Base-by-base conservation (phyloP, 2,113 vertebrate species). In the Plotosus lineatus region DNA sequence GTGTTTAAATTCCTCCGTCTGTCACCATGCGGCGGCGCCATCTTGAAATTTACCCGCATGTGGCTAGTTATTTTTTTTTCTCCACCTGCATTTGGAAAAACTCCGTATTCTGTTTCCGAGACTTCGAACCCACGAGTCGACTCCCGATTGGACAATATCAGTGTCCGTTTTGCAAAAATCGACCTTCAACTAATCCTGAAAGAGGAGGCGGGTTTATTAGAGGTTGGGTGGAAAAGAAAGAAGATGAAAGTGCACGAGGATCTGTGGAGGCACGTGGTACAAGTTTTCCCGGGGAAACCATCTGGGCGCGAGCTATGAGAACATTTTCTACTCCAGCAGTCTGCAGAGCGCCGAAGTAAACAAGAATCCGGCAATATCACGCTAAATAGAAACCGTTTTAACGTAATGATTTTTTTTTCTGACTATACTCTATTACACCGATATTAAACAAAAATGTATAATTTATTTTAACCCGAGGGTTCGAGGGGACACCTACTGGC, bases 11-110 rank as follows among this genome's bases (percentile, higher is more conserved):
- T 21, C 60, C 51, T 83, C 77, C 87, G 88, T 84, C 79, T 51
- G 21, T 85, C 63, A 51, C 81, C 89, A 89, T 89, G 89, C 90
- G 84, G 91, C 89, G 88, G 82, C 91, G 92, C 93, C 93, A 94
- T 94, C 89, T 94, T 94, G 88, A 87, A 51, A 53, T 31, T 82
- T 86, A 83, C 86, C 19, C 65, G 89, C 55, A 40, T 77, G 75
- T n/a, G 17, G 14, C 5, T 8, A 31, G n/a, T 33, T 31, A 11
- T 58, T 21, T 38, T 33, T 50, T 50, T 63, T 65, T 46, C 42
- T 36, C 58, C 14, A 90, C 91, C 88, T 87, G 90, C 88, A 50
- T 79, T 78, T 60, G 7, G 42, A 31, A 10, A 8, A 33, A 65
- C 38, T 12, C 60, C 60, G 12, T 46, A 5, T 56, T n/a, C 26